phyloP scores from a whole-genome alignment of 2,797 vertebrate genomes.

The Betta splendens region DNA sequence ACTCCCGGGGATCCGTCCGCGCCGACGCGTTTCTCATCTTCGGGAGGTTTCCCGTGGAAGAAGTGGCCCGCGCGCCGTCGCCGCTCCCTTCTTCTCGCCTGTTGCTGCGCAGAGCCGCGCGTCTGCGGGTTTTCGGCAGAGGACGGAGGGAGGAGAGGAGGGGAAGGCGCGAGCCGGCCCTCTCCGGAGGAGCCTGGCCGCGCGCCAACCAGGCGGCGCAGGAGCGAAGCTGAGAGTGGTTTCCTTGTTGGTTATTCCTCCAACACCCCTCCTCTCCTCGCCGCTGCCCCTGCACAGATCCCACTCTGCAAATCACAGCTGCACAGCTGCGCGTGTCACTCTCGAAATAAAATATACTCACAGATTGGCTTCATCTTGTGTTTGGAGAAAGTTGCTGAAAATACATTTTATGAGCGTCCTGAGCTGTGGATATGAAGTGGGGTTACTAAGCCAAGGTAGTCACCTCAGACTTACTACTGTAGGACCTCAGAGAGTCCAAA shows the following conservation, averaged over 20 bases:
- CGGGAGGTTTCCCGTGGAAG: conserved; percentile 11
- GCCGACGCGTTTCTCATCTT: conserved; percentile 64
- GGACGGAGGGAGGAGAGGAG: conserved; percentile 69
- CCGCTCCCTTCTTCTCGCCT: conserved; percentile 57
- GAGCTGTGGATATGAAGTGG: too few relatives aligned
- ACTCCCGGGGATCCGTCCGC: conserved; percentile 44
- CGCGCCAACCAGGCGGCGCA: conserved; percentile 76
- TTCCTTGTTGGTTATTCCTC: conserved; percentile 75
- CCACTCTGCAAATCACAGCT: conserved; percentile 45
- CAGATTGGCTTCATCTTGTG: conserved; percentile 8
- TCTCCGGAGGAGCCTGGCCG: conserved; percentile 69
- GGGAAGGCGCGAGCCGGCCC: conserved; percentile 77
- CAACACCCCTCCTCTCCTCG: conserved; percentile 31
- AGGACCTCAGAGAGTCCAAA: too few relatives aligned
- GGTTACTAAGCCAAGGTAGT: too few relatives aligned
- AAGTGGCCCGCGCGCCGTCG: conserved; percentile 38
- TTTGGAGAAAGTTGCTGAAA: conserved; percentile 4
- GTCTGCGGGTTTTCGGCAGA: conserved; percentile 72
- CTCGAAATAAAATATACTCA: conserved; percentile 22
- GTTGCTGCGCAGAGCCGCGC: conserved; percentile 69
- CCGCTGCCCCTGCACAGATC: conserved; percentile 30
- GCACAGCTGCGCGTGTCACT: conserved; percentile 69
- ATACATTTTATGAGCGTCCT: neutral
- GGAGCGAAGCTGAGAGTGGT: conserved; percentile 74
- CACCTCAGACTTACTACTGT: too few relatives aligned